Evolutionary conservation across 2,113 vertebrate genomes (phyloP), one percentile per base, ranked within the genome.

Genomic region (Labrus mixtus): DNA sequence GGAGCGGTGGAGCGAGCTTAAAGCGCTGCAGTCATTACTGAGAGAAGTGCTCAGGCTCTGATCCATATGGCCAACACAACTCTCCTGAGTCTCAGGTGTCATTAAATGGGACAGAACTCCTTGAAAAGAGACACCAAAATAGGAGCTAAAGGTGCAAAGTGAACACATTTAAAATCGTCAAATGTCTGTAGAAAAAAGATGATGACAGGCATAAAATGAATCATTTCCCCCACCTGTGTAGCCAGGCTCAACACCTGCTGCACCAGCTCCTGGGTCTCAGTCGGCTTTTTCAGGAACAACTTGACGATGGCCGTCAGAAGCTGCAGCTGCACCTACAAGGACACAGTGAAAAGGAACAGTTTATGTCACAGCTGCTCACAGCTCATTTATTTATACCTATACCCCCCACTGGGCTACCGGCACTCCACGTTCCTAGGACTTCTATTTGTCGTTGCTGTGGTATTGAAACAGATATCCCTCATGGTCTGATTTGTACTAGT

Each of bases 171-270:
- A 9, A 36, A 29, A 19, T 36, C 13, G 23, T 51, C 17, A 50
- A n/a, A 63, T 8, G 45, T 33, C 25, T 39, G 25, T 10, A 33
- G 17, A 56, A 17, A 17, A 23, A 6, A 53, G 22, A 66, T 23
- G n/a, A 25, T 41, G 50, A 6, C 36, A 54, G 33, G 23, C 54
- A 61, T 39, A 22, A 8, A 17, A n/a, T 39, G 10, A 13, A 4
- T 37, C 11, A 41, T 56, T 19, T 0, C n/a, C 73, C 94, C 68
- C 90, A 99, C 98, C 97, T 99, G 98, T 0, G 98, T 99, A 70
- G 98, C 98, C 84, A 99, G 86, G 83, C 98, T 99, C 36, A 99
- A 94, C 72, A 99, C 97, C 87, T 99, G 98, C 92, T 99, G 98
- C 59, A 99, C 98, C 46, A 99, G 79, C 90, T 98, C 98, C 93